Conservation (phyloP, 2,888 invertebrate genomes). For the Drosophila quasianomalipes region DNA sequence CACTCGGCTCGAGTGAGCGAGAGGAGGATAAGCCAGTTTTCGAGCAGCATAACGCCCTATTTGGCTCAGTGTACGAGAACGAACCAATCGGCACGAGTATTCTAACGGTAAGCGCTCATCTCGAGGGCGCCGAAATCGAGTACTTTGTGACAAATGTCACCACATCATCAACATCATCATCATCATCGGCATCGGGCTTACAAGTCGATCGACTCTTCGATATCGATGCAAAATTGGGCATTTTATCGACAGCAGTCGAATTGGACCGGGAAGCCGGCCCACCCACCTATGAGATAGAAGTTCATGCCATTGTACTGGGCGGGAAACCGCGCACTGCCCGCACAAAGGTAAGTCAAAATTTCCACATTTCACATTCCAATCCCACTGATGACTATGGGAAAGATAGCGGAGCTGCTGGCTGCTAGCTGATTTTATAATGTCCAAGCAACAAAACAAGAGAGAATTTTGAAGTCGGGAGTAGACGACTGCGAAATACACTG, state of each 20-base stretch:
- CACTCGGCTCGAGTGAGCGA: conserved; percentile 87
- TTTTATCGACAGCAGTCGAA: conserved; percentile 93
- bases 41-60: conserved; percentile 88
- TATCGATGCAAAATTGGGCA: conserved; percentile 95
- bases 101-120: conserved; percentile 91
- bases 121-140: conserved; percentile 90
- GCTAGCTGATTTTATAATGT: conserved; percentile 4
- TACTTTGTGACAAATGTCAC: conserved; percentile 96
- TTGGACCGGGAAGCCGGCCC: conserved; percentile 94
- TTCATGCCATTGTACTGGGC: conserved; percentile 92
- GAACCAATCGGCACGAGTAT: conserved; percentile 95
- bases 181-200: conserved; percentile 84
- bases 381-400: conserved; percentile 7
- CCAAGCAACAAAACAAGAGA: background rate
- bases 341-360: conserved; percentile 90
- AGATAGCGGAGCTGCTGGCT: conserved; percentile 3
- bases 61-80: conserved; percentile 94
- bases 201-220: conserved; percentile 96
- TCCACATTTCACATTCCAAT: background rate
- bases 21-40: conserved; percentile 86
- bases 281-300: conserved; percentile 93
- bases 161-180: conserved; percentile 45
- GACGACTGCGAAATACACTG: background rate
- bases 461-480: background rate
- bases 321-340: conserved; percentile 91